A percentile compares a stretch with the other conserved stretches of the same genome.
phyloP scores from a whole-genome alignment of 37 sponge, comb jelly and placozoan species.

The Chondrilla cf. caribensis region DNA sequence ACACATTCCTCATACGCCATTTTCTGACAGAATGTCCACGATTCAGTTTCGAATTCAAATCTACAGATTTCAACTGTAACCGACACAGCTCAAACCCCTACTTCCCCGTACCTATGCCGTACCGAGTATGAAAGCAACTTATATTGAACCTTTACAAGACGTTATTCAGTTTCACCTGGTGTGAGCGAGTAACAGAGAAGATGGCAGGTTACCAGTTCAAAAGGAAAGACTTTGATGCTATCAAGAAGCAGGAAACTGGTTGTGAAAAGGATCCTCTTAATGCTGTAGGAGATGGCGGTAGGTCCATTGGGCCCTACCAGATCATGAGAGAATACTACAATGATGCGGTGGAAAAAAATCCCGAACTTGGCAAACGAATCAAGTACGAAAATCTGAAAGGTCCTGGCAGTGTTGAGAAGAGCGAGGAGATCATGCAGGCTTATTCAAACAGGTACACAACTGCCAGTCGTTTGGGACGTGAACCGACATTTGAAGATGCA shows the following conservation, averaged over 20 bases:
- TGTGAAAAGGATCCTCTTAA: neutral
- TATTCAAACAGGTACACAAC: slow-evolving; percentile 43
- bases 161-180: no score
- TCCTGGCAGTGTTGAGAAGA: neutral
- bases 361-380: neutral
- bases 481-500: slow-evolving; percentile 6
- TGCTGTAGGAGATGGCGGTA: slow-evolving; percentile 29
- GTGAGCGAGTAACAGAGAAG: no score
- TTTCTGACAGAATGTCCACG: no score
- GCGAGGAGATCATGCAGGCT: slow-evolving; percentile 8
- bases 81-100: no score
- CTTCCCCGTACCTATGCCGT: no score
- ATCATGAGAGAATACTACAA: slow-evolving; percentile 38
- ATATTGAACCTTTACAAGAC: no score
- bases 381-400: slow-evolving; percentile 24
- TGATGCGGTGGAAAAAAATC: slow-evolving; percentile 28
- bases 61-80: no score
- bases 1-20: no score
- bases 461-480: slow-evolving; percentile 6
- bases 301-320: slow-evolving; percentile 39
- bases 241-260: slow-evolving; percentile 15
- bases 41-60: no score
- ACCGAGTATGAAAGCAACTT: no score
- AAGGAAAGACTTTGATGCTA: slow-evolving; percentile 5
- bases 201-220: neutral